A percentile compares a stretch with the other conserved stretches of the same genome.
Evolutionary conservation across 2,888 invertebrate genomes (phyloP).

Genomic region (Brenthis ino): DNA sequence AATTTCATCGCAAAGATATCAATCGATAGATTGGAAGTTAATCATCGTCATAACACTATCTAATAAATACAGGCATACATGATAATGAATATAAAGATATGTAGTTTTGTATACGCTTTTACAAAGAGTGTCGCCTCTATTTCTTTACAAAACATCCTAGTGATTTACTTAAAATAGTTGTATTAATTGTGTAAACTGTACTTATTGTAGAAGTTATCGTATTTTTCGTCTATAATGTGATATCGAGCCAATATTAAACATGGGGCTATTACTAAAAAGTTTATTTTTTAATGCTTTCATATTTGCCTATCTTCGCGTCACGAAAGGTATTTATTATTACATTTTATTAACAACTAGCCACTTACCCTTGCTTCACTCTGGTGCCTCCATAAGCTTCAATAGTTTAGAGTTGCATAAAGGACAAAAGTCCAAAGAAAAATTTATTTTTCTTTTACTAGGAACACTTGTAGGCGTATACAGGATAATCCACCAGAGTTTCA

Average conservation of each 20-base stretch:
- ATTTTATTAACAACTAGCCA: neutral
- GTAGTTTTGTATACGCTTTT: constrained; percentile 32
- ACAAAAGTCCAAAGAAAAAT: no score
- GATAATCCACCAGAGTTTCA: no score
- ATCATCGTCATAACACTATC: constrained; percentile 43
- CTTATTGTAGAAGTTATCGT: neutral
- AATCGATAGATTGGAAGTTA: constrained; percentile 58
- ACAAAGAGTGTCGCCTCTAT: constrained; percentile 20
- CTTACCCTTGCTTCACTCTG: no score
- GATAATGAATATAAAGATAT: constrained; percentile 33
- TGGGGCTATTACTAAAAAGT: neutral
- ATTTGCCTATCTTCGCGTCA: constrained; percentile 1
- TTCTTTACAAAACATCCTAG: neutral
- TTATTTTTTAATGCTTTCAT: neutral
- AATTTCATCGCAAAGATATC: constrained; percentile 64
- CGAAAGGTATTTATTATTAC: constrained; percentile 1
- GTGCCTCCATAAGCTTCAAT: no score
- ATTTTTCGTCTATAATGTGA: constrained; percentile 12
- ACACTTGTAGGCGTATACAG: no score
- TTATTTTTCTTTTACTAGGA: no score
- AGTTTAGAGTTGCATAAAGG: no score
- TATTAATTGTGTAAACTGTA: neutral
- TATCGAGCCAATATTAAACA: constrained; percentile 1
- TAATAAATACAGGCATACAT: constrained; percentile 38
- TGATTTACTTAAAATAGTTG: neutral